These are phyloP conservation scores for Squalus acanthias DNA, from an alignment of 2,797 vertebrate species.

Conservation along the genomic window DNA sequence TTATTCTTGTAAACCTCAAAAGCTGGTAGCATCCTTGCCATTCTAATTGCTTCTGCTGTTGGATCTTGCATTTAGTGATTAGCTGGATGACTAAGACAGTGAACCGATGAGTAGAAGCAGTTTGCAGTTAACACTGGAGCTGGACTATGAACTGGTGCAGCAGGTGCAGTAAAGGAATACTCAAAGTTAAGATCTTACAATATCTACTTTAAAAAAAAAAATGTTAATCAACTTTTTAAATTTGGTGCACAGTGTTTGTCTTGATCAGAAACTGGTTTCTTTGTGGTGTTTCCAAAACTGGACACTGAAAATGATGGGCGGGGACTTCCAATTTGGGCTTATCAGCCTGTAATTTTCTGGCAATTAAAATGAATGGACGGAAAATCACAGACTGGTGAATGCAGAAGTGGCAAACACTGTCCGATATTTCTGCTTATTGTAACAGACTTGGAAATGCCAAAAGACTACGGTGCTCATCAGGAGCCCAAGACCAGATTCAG, in stretches of 20 bases:
- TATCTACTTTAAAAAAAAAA: background rate
- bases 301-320: background rate
- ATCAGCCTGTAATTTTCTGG: background rate
- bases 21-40: background rate
- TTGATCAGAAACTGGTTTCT: background rate
- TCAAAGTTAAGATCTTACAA: background rate
- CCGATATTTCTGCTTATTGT: background rate
- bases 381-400: background rate
- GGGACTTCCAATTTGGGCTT: background rate
- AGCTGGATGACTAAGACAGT: background rate
- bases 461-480: background rate
- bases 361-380: background rate
- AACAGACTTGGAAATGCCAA: background rate
- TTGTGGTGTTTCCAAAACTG: slow-evolving; percentile 11
- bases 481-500: background rate
- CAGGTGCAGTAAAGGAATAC: background rate
- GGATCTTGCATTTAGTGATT: background rate
- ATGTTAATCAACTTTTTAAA: background rate
- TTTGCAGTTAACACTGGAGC: background rate
- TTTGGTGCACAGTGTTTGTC: background rate
- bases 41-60: background rate
- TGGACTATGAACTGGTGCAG: background rate
- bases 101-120: background rate
- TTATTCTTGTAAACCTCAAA: slow-evolving; percentile 1
- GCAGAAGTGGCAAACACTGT: background rate